These are phyloP conservation scores for Dendrolimus houi DNA, from an alignment of 2,888 invertebrate genomes.

Conservation along the genomic window DNA sequence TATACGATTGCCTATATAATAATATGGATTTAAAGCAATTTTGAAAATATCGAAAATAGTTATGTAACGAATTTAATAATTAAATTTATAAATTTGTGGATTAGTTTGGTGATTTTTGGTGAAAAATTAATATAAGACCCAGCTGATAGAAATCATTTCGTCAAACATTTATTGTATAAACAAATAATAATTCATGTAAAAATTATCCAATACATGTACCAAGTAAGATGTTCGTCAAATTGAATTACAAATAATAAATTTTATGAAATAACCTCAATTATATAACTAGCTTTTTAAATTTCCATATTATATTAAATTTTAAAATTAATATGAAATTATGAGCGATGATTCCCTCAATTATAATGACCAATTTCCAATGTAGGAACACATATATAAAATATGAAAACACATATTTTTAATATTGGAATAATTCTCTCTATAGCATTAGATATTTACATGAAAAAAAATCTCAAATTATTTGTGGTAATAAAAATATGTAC, in stretches of 20 bases:
- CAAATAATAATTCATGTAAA: no score
- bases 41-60: no score
- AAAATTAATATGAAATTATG: background rate
- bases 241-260: background rate
- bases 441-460: conserved; percentile 58
- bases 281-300: background rate
- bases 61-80: no score
- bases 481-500: conserved; percentile 72
- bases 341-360: conserved; percentile 3
- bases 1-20: no score
- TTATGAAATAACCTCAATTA: background rate
- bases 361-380: conserved; percentile 45
- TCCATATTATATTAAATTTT: background rate
- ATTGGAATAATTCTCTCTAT: conserved; percentile 70
- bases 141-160: no score
- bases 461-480: conserved; percentile 72
- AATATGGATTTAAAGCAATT: no score
- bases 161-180: no score
- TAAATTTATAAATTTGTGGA: no score
- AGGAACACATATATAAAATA: conserved; percentile 6
- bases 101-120: no score
- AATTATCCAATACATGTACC: no score
- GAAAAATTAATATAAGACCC: no score
- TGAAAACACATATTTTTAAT: conserved; percentile 47
- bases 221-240: background rate